Evolutionary conservation across 2,113 vertebrate species (phyloP).

Genomic region (Aleadryas rufinucha): DNA sequence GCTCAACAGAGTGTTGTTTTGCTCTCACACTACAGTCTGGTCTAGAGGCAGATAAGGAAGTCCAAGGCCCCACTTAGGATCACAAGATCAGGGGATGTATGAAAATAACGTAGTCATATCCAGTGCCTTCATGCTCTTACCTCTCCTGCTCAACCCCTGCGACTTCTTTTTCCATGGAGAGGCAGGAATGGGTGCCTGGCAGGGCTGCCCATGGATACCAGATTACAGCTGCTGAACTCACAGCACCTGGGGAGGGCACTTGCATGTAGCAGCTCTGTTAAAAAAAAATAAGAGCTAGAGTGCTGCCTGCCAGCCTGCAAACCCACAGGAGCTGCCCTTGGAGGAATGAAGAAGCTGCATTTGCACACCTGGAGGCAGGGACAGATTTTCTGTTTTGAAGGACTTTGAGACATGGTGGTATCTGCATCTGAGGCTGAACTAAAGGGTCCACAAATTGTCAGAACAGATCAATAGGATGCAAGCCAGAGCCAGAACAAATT

Average conservation of each 20-base stretch:
- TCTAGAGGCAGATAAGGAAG: not conserved
- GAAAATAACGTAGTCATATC: not conserved
- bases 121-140: not conserved
- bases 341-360: not conserved
- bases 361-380: not conserved
- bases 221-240: not conserved
- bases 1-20: not conserved
- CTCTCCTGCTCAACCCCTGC: not conserved
- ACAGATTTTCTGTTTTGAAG: not conserved
- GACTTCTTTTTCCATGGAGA: not conserved
- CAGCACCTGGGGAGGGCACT: not conserved
- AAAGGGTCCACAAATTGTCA: not conserved
- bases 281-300: not conserved
- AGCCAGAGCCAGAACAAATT: not conserved
- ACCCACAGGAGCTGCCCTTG: not conserved
- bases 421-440: not conserved
- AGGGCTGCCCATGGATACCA: not conserved
- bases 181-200: not conserved
- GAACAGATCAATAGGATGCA: not conserved
- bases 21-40: not conserved
- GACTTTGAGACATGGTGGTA: not conserved
- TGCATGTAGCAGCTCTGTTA: not conserved
- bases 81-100: not conserved
- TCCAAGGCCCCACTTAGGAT: not conserved
- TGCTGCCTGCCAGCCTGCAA: not conserved